phyloP scores from a whole-genome alignment of 1,140 invertebrate genomes.

The Drosophila suzukii region DNA sequence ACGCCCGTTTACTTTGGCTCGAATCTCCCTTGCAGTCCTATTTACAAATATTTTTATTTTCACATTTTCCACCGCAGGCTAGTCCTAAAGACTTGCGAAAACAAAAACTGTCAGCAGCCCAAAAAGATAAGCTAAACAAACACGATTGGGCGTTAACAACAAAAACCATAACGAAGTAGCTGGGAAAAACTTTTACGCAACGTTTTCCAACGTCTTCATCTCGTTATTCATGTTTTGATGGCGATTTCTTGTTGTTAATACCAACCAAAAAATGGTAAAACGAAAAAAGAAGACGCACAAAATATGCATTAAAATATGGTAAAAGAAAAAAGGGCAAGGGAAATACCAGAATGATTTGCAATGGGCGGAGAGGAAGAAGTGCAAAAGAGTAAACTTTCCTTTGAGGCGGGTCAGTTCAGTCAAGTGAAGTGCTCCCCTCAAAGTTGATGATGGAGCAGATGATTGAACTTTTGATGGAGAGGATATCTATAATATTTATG shows the following conservation, averaged over 20 bases:
- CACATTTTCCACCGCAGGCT: slow-evolving; percentile 29
- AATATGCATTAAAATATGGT: slow-evolving; percentile 56
- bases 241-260: slow-evolving; percentile 43
- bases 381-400: slow-evolving; percentile 39
- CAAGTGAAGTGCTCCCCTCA: slow-evolving; percentile 35
- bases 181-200: slow-evolving; percentile 17
- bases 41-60: slow-evolving; percentile 51
- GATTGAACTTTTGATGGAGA: slow-evolving; percentile 43
- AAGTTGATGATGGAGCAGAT: slow-evolving; percentile 36
- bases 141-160: slow-evolving; percentile 61
- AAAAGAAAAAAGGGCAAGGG: neutral
- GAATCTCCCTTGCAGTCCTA: slow-evolving; percentile 15
- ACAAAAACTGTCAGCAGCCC: slow-evolving; percentile 50
- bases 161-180: slow-evolving; percentile 11
- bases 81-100: slow-evolving; percentile 3
- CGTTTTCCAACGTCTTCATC: slow-evolving; percentile 12
- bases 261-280: neutral
- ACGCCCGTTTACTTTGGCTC: slow-evolving; percentile 43
- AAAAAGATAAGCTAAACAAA: slow-evolving; percentile 62
- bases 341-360: slow-evolving; percentile 22
- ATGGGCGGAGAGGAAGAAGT: neutral
- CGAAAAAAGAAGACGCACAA: slow-evolving; percentile 19
- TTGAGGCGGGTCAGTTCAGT: slow-evolving; percentile 35
- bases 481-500: slow-evolving; percentile 45
- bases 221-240: slow-evolving; percentile 52